Evolutionary conservation across 2,797 vertebrate genomes (phyloP).

Genomic region (Vireo griseus): DNA sequence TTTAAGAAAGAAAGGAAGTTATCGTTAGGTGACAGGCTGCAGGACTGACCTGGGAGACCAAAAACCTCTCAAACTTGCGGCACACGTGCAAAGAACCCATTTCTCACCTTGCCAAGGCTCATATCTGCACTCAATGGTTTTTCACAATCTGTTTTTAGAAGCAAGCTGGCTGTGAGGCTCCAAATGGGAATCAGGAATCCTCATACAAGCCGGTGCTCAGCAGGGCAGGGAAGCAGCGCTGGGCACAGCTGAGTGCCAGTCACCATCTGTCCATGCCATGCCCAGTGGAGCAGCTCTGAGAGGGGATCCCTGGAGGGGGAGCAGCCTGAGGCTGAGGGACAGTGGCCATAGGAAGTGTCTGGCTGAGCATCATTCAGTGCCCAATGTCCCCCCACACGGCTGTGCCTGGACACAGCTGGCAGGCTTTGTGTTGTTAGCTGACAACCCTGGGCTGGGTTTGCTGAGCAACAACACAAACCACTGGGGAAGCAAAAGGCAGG

Average conservation of each 20-base stretch:
- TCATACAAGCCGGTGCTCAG: background rate
- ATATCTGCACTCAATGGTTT: background rate
- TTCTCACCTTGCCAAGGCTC: background rate
- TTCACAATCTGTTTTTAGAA: background rate
- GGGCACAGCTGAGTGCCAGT: background rate
- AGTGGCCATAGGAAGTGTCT: rapidly evolving
- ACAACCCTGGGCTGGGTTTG: background rate
- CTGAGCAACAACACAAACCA: background rate
- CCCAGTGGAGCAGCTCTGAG: background rate
- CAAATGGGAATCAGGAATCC: background rate
- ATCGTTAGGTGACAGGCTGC: background rate
- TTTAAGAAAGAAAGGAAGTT: background rate
- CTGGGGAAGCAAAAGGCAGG: background rate
- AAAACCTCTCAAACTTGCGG: background rate
- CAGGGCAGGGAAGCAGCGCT: background rate
- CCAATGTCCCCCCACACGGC: rapidly evolving
- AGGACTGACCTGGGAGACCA: background rate
- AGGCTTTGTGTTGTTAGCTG: background rate
- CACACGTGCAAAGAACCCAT: background rate
- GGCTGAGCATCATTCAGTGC: background rate
- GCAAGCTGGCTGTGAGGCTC: background rate
- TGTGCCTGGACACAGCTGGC: background rate
- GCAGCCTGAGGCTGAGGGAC: background rate
- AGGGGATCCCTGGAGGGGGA: background rate
- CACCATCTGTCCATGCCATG: background rate